phyloP scores from a whole-genome alignment of 2,888 invertebrate species.

The Plagodis dolabraria region DNA sequence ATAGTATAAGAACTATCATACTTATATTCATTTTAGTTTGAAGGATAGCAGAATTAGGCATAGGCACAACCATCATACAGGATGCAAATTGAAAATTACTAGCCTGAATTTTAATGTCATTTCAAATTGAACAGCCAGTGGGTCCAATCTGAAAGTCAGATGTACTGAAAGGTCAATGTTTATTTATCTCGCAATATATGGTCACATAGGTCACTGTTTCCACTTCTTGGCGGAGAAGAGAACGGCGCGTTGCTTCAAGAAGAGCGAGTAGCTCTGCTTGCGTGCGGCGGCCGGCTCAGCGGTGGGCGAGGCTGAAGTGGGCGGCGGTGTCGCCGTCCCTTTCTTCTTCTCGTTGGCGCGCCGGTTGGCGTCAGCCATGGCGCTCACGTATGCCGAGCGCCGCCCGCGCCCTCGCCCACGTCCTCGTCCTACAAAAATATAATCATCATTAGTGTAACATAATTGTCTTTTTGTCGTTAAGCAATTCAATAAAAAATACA shows the following conservation, averaged over 20 bases:
- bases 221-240: conserved; percentile 84
- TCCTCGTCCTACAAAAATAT: conserved; percentile 15
- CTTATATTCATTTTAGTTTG: too few relatives aligned
- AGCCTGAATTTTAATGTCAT: too few relatives aligned
- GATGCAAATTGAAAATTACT: too few relatives aligned
- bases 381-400: conserved; percentile 44
- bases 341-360: conserved; percentile 47
- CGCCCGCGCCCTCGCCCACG: conserved; percentile 53
- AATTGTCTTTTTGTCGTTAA: background rate
- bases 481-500: background rate
- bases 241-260: conserved; percentile 79
- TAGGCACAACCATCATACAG: too few relatives aligned
- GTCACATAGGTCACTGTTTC: conserved; percentile 62
- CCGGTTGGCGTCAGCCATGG: conserved; percentile 47
- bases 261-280: conserved; percentile 81
- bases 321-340: conserved; percentile 31
- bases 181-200: conserved; percentile 4
- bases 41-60: too few relatives aligned
- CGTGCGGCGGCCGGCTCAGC: conserved; percentile 43
- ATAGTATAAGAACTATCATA: too few relatives aligned
- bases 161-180: background rate
- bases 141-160: background rate
- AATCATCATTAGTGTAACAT: too few relatives aligned
- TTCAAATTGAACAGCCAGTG: too few relatives aligned
- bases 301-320: conserved; percentile 21